Conservation (phyloP, 1,140 invertebrate genomes). For the Drosophila kurseongensis region DNA sequence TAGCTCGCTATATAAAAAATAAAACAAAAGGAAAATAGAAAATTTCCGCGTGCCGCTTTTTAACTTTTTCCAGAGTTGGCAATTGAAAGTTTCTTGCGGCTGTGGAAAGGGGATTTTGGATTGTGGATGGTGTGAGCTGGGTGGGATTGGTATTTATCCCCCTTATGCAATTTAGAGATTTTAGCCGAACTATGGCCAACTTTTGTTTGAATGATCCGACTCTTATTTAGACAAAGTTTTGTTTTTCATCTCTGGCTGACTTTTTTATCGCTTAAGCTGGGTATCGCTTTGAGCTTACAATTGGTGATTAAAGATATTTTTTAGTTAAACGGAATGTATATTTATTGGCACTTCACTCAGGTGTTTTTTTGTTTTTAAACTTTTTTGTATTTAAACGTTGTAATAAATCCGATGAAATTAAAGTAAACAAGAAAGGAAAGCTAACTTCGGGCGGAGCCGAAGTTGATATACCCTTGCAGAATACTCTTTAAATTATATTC, state of each 20-base stretch:
- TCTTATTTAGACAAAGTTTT: constrained; percentile 36
- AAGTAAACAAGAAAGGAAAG: too few relatives aligned
- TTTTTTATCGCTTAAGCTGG: constrained; percentile 10
- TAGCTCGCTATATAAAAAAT: constrained; percentile 1
- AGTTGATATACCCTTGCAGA: too few relatives aligned
- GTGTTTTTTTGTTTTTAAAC: background rate
- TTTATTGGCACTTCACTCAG: background rate
- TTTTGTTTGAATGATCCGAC: constrained; percentile 46
- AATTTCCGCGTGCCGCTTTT: constrained; percentile 55
- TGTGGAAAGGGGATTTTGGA: constrained; percentile 14
- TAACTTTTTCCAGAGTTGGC: constrained; percentile 55
- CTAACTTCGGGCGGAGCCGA: too few relatives aligned
- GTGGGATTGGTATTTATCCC: constrained; percentile 5
- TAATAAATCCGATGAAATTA: too few relatives aligned
- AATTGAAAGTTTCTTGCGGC: constrained; percentile 55
- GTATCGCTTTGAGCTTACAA: constrained; percentile 1
- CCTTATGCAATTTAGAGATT: constrained; percentile 42
- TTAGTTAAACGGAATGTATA: background rate
- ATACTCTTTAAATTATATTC: too few relatives aligned
- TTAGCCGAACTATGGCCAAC: constrained; percentile 36
- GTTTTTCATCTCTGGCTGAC: background rate
- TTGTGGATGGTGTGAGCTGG: background rate
- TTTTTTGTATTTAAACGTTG: background rate
- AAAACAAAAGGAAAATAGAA: constrained; percentile 47
- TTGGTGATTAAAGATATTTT: constrained; percentile 9